Evolutionary conservation across 2,797 vertebrate genomes (phyloP), one percentile per base, ranked within the genome.

Genomic region (Sebastiscus tertius): DNA sequence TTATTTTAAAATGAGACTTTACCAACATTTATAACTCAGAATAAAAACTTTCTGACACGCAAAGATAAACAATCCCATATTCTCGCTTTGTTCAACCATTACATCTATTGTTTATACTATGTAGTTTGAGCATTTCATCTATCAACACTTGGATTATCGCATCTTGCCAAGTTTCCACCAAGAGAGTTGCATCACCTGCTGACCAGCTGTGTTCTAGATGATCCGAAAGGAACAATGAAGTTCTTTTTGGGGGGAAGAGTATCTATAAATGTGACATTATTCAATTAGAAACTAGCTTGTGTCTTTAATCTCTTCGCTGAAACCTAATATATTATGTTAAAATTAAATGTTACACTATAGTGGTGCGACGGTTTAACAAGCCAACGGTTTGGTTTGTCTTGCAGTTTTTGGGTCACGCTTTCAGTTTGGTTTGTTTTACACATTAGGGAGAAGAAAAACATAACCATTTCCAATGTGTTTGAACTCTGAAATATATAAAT

Each of bases 141-240:
- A 59, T 87, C 77, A 87, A 55, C 81, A 72, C 79, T 70, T 72
- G 13, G 13, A 60, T 63, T 80, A 49, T 76, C 22, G 11, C 33
- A 46, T 83, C 59, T 64, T 3, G 83, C 81, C 85, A 87, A 87
- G 89, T 86, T 90, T 87, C 77, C 81, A 81, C 22, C 9, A 3
- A 62, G 64, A 66, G 42, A 58, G 42, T 81, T 85, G 77, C 61
- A 29, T 87, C 87, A 86, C 68, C 77, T 81, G 77, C 62, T 74
- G 79, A 75, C 74, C 89, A 87, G 83, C 87, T 88, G 87, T 71
- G 78, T 61, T 68, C 66, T 13, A 58, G 62, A 11, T 11, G 3
- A n/a, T 58, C 26, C 49, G 2, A 27, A 18, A 34, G 42, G 34
- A 82, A 70, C 63, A 69, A 11, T 11, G 24, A 27, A 6, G 8